A percentile compares a stretch with the other conserved stretches of the same genome.
phyloP scores from a whole-genome alignment of 2,113 vertebrate species.

The Pollachius pollachius region DNA sequence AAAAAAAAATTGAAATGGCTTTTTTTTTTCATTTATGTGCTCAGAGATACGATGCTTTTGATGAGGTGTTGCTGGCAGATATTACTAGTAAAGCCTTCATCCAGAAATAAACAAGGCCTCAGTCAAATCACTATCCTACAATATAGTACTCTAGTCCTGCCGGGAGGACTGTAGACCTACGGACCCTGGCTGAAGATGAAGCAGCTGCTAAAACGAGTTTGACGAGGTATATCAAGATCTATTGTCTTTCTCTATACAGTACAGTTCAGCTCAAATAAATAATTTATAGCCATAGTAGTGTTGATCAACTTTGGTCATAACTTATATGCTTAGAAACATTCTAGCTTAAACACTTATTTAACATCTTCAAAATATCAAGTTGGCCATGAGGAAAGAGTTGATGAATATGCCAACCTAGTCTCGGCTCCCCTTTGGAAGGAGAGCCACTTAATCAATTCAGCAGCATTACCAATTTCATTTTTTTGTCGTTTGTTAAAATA shows the following conservation, averaged over 20 bases:
- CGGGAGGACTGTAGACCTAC: constrained; percentile 64
- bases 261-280: constrained; percentile 77
- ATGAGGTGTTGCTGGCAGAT: constrained; percentile 75
- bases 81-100: constrained; percentile 76
- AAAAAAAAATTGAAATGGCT: constrained; percentile 75
- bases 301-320: constrained; percentile 77
- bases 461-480: constrained; percentile 60
- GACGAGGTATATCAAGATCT: constrained; percentile 77
- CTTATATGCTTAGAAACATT: constrained; percentile 76
- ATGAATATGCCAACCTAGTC: constrained; percentile 44
- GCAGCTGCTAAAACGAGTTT: constrained; percentile 74
- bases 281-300: constrained; percentile 78
- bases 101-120: constrained; percentile 74
- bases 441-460: constrained; percentile 52
- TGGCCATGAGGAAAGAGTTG: constrained; percentile 44
- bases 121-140: constrained; percentile 71
- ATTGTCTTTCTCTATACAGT: constrained; percentile 77
- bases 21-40: constrained; percentile 74
- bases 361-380: constrained; percentile 61
- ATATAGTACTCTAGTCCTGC: constrained; percentile 58
- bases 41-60: constrained; percentile 70
- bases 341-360: constrained; percentile 73
- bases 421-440: constrained; percentile 61
- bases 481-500: constrained; percentile 41
- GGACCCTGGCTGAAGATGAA: constrained; percentile 72